Evolutionary conservation across 2,888 invertebrate genomes (phyloP), one percentile per base, ranked within the genome.

Genomic region (Andrena marginata): DNA sequence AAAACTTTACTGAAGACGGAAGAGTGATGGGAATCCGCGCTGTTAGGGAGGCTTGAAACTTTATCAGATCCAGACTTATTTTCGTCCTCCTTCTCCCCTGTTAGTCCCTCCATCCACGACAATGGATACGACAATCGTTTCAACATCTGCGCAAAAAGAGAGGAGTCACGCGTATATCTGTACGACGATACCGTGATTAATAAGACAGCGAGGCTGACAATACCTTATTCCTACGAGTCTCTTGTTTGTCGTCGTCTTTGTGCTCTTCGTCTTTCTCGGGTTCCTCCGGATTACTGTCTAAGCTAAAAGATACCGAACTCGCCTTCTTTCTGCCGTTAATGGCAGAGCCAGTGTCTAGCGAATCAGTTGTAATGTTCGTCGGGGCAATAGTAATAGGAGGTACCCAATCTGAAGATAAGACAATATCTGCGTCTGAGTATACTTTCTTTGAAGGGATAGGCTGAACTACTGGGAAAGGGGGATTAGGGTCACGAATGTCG

Each of bases 1-100:
- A 98, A 98, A 88, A 98, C 98, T 96, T 98, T 98, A 90, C 98
- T 98, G 95, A 98, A 98, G 89, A 98, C 97, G 90, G 97, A 97
- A 33, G 96, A 95, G 91, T 96, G 96, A 91, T 96, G 96, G 86
- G 96, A 96, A 88, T 96, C 96, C 6, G 96, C 96, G 16, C 96
- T 95, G 79, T 95, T 95, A 6, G 96, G 96, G 80, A 96, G 94
- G 81, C 96, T 95, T 85, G 96, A 95, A 85, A 94, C 92, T 87
- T 96, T 96, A 2, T 95, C 95, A 83, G 94, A 90, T 91, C 95
- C 94, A 94, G 96, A 94, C 95, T 96, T 86, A 95, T 95, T 84
- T 94, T 93, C 49, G n/a, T 95, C 95, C 82, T 95, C 96, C 86
- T 96, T 96, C 85, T 97, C 98, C 77, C 97, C 97, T 0, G 97